Percentiles rank a stretch among this genome's conserved stretches.
Evolutionary conservation across 2,797 vertebrate species (phyloP).

Genomic region (Poecilia wingei): DNA sequence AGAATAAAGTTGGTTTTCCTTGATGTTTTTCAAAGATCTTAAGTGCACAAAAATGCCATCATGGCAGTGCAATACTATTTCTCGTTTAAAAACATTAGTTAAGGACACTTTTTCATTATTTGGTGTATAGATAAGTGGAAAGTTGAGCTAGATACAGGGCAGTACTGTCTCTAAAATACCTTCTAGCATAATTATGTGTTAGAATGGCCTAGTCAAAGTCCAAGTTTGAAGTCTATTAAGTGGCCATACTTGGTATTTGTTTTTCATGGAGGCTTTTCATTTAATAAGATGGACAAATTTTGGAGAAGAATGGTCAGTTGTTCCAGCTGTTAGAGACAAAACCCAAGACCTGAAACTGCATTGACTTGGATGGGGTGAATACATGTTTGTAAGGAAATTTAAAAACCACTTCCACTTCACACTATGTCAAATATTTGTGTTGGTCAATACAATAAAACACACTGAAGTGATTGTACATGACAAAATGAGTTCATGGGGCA

Average conservation of each 20-base stretch:
- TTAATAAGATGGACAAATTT: background rate
- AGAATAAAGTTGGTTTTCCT: slow-evolving; percentile 14
- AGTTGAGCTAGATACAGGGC: background rate
- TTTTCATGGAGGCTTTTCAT: background rate
- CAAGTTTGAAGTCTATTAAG: background rate
- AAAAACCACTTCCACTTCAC: background rate
- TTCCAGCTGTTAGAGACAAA: background rate
- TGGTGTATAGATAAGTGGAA: background rate
- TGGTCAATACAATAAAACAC: background rate
- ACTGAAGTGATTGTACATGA: background rate
- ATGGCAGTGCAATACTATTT: background rate
- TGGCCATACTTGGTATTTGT: background rate
- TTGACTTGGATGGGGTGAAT: background rate
- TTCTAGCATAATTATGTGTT: background rate
- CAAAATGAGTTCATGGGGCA: background rate
- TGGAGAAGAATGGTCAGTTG: background rate
- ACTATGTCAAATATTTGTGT: background rate
- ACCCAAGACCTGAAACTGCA: background rate
- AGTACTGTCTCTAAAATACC: background rate
- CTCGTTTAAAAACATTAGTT: background rate
- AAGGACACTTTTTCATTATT: background rate
- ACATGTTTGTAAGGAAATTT: background rate
- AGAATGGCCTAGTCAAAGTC: background rate
- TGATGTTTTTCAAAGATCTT: slow-evolving; percentile 15
- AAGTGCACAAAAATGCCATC: background rate